These are phyloP conservation scores for Thera britannica DNA, from an alignment of 2,888 invertebrate genomes.

Conservation along the genomic window DNA sequence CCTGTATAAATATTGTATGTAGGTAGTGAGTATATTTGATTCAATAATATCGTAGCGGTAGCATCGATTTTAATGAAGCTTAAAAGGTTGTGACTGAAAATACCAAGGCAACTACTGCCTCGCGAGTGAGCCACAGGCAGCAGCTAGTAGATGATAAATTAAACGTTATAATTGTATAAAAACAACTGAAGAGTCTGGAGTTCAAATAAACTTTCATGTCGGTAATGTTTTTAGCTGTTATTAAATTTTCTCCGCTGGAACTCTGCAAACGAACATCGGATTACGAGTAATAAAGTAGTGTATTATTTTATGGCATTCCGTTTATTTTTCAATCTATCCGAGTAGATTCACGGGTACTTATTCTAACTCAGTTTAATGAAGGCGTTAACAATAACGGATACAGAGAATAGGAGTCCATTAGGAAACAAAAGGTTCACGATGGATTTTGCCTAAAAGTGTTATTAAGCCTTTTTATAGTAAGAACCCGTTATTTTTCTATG, in stretches of 20 bases:
- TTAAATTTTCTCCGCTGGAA: constrained; percentile 32
- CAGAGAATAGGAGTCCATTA: constrained; percentile 41
- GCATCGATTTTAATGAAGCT: too few relatives aligned
- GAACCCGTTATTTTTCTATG: background rate
- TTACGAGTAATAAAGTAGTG: constrained; percentile 30
- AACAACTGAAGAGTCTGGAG: constrained; percentile 21
- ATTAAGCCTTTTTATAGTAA: constrained; percentile 38
- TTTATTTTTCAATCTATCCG: constrained; percentile 34
- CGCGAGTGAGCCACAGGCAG: background rate
- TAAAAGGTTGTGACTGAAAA: too few relatives aligned
- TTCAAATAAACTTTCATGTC: constrained; percentile 30
- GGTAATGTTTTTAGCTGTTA: constrained; percentile 27
- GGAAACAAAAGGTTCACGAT: constrained; percentile 43
- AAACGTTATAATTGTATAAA: constrained; percentile 18
- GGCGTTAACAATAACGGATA: constrained; percentile 39
- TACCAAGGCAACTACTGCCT: too few relatives aligned
- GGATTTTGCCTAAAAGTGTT: constrained; percentile 42
- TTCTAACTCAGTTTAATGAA: constrained; percentile 41
- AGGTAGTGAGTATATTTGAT: too few relatives aligned
- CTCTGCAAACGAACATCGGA: constrained; percentile 26
- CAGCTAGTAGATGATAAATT: constrained; percentile 5
- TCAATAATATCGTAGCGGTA: too few relatives aligned
- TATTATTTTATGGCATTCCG: constrained; percentile 26
- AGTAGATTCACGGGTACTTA: constrained; percentile 35
- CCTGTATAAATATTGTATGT: too few relatives aligned